These are phyloP conservation scores for Sakesphorus luctuosus DNA, from an alignment of 2,113 vertebrate genomes.

Conservation along the genomic window DNA sequence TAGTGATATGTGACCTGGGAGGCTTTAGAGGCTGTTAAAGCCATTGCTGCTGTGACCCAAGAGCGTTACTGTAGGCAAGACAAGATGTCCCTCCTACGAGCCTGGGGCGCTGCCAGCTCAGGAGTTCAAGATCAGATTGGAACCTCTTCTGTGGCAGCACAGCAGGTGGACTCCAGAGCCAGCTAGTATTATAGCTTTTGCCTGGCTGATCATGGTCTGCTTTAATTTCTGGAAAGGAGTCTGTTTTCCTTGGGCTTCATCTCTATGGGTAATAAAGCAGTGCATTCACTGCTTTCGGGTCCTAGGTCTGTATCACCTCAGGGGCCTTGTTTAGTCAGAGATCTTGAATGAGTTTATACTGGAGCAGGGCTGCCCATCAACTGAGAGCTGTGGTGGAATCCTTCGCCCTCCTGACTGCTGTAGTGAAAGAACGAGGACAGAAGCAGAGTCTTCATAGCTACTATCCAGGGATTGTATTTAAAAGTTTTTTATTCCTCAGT, in stretches of 20 bases:
- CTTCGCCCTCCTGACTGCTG: not conserved
- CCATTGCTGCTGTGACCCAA: not conserved
- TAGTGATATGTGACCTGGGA: not conserved
- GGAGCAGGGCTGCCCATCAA: not conserved
- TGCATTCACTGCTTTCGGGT: not conserved
- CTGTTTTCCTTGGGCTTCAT: constrained; percentile 49
- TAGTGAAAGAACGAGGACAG: not conserved
- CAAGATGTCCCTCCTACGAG: not conserved
- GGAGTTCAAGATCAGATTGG: constrained; percentile 2
- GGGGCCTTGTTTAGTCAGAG: constrained; percentile 35
- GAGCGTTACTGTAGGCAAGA: not conserved
- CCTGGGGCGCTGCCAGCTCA: not conserved
- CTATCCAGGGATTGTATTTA: not conserved
- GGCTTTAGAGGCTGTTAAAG: not conserved
- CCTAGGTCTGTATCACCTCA: not conserved
- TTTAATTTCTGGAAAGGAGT: constrained; percentile 23
- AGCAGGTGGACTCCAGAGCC: not conserved
- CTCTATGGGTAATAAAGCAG: constrained; percentile 10
- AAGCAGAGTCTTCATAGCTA: not conserved
- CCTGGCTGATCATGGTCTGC: not conserved
- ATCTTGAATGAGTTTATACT: constrained; percentile 22
- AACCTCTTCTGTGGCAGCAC: not conserved
- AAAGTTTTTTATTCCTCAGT: not conserved
- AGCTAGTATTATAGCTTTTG: not conserved
- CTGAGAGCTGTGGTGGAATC: not conserved